phyloP scores from a whole-genome alignment of 1,140 invertebrate species.

The Drosophila funebris region DNA sequence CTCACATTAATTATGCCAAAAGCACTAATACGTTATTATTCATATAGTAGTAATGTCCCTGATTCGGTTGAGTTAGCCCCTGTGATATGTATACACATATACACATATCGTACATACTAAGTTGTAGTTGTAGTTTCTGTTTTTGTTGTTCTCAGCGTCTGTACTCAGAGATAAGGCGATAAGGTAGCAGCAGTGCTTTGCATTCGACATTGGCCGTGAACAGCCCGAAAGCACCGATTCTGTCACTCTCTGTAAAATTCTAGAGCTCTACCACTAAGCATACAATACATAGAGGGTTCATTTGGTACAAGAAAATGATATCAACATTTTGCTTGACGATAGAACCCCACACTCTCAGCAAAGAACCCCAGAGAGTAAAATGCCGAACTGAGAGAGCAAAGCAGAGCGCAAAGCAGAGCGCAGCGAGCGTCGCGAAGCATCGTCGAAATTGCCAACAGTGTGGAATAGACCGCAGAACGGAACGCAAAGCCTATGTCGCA shows the following conservation, averaged over 20 bases:
- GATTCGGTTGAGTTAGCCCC: no score
- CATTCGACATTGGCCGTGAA: slow-evolving; percentile 60
- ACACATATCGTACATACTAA: slow-evolving; percentile 5
- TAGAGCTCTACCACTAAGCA: neutral
- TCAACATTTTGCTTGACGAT: no score
- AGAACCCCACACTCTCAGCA: no score
- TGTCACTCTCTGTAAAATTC: neutral
- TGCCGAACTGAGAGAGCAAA: no score
- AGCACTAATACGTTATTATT: neutral
- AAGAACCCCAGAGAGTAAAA: no score
- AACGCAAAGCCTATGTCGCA: no score
- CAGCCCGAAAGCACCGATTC: neutral
- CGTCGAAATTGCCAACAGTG: no score
- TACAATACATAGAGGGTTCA: no score
- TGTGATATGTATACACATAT: neutral
- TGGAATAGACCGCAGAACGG: no score
- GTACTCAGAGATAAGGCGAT: slow-evolving; percentile 54
- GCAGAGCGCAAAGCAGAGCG: no score
- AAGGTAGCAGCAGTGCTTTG: slow-evolving; percentile 35
- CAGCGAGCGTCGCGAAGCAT: no score
- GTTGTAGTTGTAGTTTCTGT: slow-evolving; percentile 12
- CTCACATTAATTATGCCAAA: neutral
- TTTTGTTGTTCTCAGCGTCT: slow-evolving; percentile 33
- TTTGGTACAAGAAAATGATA: no score
- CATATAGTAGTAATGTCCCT: neutral